Conservation (phyloP, 2,113 vertebrate species). For the Phalacrocorax brasilianus region DNA sequence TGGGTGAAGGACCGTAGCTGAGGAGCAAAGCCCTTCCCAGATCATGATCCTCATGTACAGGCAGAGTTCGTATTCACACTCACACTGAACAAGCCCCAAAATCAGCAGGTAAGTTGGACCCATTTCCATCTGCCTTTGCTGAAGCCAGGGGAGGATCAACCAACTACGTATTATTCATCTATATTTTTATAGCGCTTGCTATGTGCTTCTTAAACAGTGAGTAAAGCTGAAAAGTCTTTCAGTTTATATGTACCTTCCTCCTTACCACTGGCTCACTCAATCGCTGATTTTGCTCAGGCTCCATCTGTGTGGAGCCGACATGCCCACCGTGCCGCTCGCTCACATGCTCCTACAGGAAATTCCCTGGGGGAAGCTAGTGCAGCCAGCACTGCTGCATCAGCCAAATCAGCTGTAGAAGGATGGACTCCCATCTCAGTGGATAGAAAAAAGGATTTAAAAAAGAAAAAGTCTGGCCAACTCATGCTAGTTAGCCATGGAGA, state of each 20-base stretch:
- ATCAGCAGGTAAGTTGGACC: background rate
- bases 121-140: background rate
- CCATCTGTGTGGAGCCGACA: slow-evolving; percentile 57
- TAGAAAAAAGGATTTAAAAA: background rate
- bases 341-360: background rate
- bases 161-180: background rate
- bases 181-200: slow-evolving; percentile 23
- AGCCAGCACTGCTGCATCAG: background rate
- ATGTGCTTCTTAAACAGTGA: slow-evolving; percentile 12
- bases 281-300: slow-evolving; percentile 31
- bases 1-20: background rate
- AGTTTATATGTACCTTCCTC: slow-evolving; percentile 16
- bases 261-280: slow-evolving; percentile 59
- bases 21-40: background rate
- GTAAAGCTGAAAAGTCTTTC: slow-evolving; percentile 20
- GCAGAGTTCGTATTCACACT: background rate
- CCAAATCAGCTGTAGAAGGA: background rate
- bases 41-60: background rate
- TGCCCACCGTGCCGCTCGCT: slow-evolving; percentile 3
- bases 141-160: background rate
- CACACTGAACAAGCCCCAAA: background rate
- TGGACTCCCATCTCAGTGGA: background rate
- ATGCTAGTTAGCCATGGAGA: background rate
- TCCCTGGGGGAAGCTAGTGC: background rate
- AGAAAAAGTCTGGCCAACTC: background rate